phyloP scores from a whole-genome alignment of 1,140 invertebrate genomes.

The Pogonomyrmex barbatus region DNA sequence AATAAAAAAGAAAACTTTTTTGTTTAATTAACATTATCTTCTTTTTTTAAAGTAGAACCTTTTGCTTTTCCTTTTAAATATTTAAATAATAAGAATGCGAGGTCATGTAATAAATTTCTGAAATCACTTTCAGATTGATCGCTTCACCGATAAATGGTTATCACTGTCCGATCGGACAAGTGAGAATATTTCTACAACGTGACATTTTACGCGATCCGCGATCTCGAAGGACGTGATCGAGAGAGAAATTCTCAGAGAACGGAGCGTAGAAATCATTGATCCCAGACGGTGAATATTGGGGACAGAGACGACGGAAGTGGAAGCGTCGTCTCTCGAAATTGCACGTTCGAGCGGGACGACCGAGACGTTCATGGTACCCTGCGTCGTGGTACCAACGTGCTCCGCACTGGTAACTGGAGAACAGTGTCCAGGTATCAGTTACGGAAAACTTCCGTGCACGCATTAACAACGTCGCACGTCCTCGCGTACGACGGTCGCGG shows the following conservation, averaged over 20 bases:
- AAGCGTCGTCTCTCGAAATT: constrained; percentile 70
- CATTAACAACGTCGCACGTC: constrained; percentile 77
- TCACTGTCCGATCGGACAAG: neutral
- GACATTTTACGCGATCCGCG: neutral
- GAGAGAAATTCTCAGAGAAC: constrained; percentile 28
- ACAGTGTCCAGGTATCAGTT: constrained; percentile 80
- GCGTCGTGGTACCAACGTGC: constrained; percentile 69
- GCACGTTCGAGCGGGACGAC: constrained; percentile 74
- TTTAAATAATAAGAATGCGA: neutral
- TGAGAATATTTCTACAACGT: neutral
- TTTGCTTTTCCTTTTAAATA: neutral
- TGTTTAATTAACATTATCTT: no score
- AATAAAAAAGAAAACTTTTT: no score
- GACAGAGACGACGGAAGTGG: constrained; percentile 51
- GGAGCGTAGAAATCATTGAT: constrained; percentile 20
- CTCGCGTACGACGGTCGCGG: constrained; percentile 70
- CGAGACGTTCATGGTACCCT: constrained; percentile 73
- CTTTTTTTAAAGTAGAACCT: neutral
- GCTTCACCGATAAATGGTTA: neutral
- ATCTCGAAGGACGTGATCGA: neutral
- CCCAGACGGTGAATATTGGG: constrained; percentile 61
- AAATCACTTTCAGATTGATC: neutral
- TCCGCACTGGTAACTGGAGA: constrained; percentile 79
- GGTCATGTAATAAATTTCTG: neutral
- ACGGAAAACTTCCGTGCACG: constrained; percentile 80